Base-by-base conservation (phyloP, 2,113 vertebrate genomes). In the Parotia lawesii region DNA sequence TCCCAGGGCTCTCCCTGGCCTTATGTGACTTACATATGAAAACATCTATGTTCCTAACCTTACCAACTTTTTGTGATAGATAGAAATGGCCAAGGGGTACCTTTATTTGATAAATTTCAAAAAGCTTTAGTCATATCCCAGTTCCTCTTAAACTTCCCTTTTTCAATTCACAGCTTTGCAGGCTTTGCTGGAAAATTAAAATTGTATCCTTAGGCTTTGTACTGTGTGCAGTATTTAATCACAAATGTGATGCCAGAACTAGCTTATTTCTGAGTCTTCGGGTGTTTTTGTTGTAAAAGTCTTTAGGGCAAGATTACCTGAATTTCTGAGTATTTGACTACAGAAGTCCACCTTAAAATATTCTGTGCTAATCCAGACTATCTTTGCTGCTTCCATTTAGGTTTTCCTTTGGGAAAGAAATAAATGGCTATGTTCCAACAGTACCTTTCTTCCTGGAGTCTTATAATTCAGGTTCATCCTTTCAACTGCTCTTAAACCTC, bases 1-100 rank as follows among this genome's bases (percentile, higher is more conserved):
- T 65, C 73, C 40, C 58, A 65, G 40, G 33, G 57, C 38, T 94
- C 73, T 85, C 19, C 45, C 35, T 96, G 58, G 67, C 84, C 91
- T 94, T 95, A 70, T 47, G 58, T 91, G 89, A 91, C 81, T 85
- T 94, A 45, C 15, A 21, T 70, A n/a, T 86, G 72, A 87, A 70
- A 92, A 50, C 20, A 27, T 75, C 67, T 60, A 0, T 57, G 15
- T 85, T 89, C 57, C 20, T 89, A 85, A 79, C 53, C 79, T 80
- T 74, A 60, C 4, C 58, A 51, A 28, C 53, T 58, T 69, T 38
- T 75, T 56, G n/a, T 75, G 35, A 42, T 50, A 73, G 73, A 50
- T 56, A 81, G 88, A 91, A 80, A 74, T 40, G 48, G 27, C 8
- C 44, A 78, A 51, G 10, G 74, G 18, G 6, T 72, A 74, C 16